Conservation (phyloP, 2,797 vertebrate species). For the Pantherophis alleghaniensis region DNA sequence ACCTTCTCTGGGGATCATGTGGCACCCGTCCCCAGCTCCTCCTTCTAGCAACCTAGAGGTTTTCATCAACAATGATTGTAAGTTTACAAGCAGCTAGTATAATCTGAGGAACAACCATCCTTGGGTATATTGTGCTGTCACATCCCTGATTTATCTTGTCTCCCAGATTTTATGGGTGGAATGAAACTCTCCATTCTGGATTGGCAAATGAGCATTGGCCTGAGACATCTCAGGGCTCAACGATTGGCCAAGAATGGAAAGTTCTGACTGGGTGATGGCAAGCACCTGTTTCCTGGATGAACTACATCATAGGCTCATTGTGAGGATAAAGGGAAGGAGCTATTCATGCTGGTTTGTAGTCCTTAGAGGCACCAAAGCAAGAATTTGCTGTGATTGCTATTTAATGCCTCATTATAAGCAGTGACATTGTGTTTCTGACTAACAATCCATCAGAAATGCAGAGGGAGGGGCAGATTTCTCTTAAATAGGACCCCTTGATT, state of each 20-base stretch:
- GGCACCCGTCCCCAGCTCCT: neutral
- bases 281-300: neutral
- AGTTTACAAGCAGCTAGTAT: neutral
- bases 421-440: neutral
- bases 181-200: neutral
- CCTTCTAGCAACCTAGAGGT: neutral
- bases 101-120: neutral
- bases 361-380: neutral
- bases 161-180: neutral
- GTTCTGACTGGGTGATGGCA: neutral
- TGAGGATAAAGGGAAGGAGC: neutral
- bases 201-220: neutral
- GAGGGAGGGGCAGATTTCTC: too few relatives aligned
- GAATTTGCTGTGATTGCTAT: neutral
- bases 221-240: neutral
- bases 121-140: neutral
- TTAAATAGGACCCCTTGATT: neutral
- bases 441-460: neutral
- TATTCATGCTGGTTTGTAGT: neutral
- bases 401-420: neutral
- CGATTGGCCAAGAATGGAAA: neutral
- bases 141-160: neutral
- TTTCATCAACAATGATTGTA: neutral
- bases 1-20: neutral
- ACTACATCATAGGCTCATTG: neutral